Conservation (phyloP, 2,797 vertebrate species). For the Helicolenus hilgendorfi region DNA sequence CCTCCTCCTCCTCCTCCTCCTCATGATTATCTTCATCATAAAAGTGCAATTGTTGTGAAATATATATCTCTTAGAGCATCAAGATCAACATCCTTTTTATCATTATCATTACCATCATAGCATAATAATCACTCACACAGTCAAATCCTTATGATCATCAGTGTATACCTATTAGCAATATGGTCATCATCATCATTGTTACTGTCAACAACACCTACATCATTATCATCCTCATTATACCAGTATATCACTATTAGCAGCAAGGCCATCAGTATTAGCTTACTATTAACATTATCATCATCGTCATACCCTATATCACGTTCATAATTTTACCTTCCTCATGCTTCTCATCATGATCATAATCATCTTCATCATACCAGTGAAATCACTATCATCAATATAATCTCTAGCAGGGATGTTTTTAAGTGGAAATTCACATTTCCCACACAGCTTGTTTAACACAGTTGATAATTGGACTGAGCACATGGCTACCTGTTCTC, state of each 20-base stretch:
- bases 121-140: background rate
- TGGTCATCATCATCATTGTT: background rate
- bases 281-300: background rate
- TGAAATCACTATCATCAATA: background rate
- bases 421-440: background rate
- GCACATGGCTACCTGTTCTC: background rate
- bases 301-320: background rate
- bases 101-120: background rate
- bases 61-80: background rate
- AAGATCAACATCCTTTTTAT: background rate
- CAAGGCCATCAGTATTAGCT: background rate
- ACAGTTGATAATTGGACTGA: background rate
- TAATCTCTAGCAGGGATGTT: background rate
- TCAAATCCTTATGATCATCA: background rate
- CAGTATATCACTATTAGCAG: background rate
- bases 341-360: background rate
- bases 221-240: background rate
- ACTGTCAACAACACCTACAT: background rate
- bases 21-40: background rate
- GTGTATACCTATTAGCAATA: background rate
- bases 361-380: background rate
- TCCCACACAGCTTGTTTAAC: background rate
- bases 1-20: background rate
- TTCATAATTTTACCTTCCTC: background rate
- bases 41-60: background rate